Conservation (phyloP, 2,113 vertebrate genomes). For the Lepidothrix coronata region DNA sequence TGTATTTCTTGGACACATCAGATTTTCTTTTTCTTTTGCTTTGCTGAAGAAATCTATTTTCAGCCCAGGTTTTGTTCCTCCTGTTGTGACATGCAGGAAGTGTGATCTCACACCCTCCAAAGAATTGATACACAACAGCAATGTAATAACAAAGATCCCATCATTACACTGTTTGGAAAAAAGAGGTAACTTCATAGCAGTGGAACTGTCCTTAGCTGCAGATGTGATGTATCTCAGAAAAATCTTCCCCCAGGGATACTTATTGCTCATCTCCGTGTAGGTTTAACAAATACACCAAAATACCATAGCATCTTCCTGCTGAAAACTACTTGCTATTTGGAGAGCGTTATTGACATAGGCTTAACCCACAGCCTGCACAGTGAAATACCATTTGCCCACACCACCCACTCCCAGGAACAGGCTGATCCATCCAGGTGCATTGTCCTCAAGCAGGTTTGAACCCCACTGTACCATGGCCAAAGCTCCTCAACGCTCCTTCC, state of each 20-base stretch:
- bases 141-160: background rate
- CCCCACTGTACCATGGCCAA: fast-evolving
- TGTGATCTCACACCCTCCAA: conserved; percentile 14
- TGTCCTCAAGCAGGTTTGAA: background rate
- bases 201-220: background rate
- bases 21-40: background rate
- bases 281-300: background rate
- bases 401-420: background rate
- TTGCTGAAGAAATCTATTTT: conserved; percentile 25
- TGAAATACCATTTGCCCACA: background rate
- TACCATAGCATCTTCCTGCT: background rate
- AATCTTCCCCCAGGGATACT: background rate
- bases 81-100: conserved; percentile 29
- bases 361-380: background rate
- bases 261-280: background rate
- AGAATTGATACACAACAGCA: background rate
- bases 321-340: background rate
- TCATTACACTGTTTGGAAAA: background rate
- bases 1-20: background rate
- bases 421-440: fast-evolving
- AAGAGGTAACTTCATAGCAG: background rate
- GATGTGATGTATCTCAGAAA: background rate
- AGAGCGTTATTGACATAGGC: background rate
- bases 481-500: background rate
- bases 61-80: background rate